Conservation (phyloP, 2,797 vertebrate genomes). For the Danio jaintianensis region DNA sequence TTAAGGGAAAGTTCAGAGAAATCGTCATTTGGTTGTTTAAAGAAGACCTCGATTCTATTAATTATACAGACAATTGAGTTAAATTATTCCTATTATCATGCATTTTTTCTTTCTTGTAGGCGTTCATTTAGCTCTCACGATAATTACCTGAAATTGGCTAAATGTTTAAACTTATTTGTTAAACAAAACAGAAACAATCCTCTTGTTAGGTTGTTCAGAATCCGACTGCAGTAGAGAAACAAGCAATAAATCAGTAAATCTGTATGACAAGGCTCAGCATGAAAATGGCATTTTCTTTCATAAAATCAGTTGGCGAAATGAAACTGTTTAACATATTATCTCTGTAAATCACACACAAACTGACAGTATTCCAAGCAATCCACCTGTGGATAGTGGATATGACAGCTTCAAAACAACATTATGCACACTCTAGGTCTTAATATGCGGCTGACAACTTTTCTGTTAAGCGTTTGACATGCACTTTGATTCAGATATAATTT, state of each 20-base stretch:
- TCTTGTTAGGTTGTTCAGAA: neutral
- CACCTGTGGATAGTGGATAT: neutral
- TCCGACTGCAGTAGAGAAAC: constrained; percentile 2
- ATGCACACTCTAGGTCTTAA: constrained; percentile 19
- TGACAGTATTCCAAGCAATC: constrained; percentile 2
- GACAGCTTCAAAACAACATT: constrained; percentile 15
- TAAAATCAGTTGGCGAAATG: neutral
- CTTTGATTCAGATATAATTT: constrained; percentile 33
- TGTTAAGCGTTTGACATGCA: constrained; percentile 41
- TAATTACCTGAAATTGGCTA: constrained; percentile 20
- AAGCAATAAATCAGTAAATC: constrained; percentile 11
- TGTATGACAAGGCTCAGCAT: constrained; percentile 5
- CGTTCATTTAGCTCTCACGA: constrained; percentile 14
- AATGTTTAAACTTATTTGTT: neutral
- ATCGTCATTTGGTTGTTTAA: constrained; percentile 51
- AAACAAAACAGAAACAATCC: constrained; percentile 20
- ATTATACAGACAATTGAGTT: constrained; percentile 30
- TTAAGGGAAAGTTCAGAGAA: constrained; percentile 29
- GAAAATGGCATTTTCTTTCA: constrained; percentile 20
- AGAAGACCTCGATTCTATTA: constrained; percentile 37
- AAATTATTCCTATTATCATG: constrained; percentile 41
- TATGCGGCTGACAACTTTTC: constrained; percentile 28
- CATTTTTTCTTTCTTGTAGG: constrained; percentile 39
- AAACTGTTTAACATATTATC: neutral
- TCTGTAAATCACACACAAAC: neutral